phyloP scores from a whole-genome alignment of 2,113 vertebrate genomes.

The Daubentonia madagascariensis region DNA sequence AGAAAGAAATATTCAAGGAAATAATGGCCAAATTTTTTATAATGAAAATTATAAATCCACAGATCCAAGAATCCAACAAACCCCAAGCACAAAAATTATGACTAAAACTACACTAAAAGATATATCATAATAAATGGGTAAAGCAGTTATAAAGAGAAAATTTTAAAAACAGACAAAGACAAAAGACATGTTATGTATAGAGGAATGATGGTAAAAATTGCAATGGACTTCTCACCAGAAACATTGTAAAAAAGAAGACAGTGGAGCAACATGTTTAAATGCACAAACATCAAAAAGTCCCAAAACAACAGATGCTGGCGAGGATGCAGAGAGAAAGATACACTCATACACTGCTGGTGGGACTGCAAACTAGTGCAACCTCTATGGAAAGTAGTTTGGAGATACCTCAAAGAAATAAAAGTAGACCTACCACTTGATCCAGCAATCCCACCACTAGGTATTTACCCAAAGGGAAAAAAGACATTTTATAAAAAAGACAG shows the following conservation, averaged over 20 bases:
- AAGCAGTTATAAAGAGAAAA: background rate
- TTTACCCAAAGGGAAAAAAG: too few relatives aligned
- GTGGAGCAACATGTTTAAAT: too few relatives aligned
- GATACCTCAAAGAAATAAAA: too few relatives aligned
- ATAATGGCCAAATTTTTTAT: background rate
- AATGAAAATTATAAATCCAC: background rate
- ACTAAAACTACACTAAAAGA: background rate
- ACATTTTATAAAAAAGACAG: too few relatives aligned
- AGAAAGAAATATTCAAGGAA: background rate
- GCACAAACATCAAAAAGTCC: background rate
- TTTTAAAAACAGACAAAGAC: background rate
- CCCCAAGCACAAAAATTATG: background rate
- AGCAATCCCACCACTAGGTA: too few relatives aligned
- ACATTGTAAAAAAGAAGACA: background rate
- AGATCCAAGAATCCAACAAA: background rate
- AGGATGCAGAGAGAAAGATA: too few relatives aligned
- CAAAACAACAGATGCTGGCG: too few relatives aligned
- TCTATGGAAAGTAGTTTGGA: too few relatives aligned
- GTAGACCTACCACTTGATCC: too few relatives aligned
- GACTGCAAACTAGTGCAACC: too few relatives aligned
- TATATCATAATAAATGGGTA: background rate
- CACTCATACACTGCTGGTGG: too few relatives aligned
- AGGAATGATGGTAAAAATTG: background rate
- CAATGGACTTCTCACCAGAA: background rate
- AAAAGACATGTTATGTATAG: background rate